These are phyloP conservation scores for Andrena camellia DNA, from an alignment of 2,888 invertebrate species.

Conservation along the genomic window DNA sequence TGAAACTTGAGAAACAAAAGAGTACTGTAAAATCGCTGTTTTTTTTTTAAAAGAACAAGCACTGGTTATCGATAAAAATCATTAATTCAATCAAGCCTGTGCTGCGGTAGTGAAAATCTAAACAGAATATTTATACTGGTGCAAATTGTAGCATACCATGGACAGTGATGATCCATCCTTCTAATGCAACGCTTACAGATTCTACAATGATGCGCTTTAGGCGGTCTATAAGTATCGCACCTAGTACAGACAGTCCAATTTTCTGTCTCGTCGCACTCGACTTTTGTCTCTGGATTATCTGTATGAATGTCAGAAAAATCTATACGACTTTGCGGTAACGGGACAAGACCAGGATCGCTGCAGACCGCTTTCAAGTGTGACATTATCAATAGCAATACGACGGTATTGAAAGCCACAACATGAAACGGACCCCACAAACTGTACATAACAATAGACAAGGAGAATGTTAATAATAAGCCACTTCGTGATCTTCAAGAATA, in stretches of 20 bases:
- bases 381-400: slow-evolving; percentile 91
- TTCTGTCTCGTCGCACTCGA: slow-evolving; percentile 86
- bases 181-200: slow-evolving; percentile 94
- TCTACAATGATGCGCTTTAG: slow-evolving; percentile 94
- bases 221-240: slow-evolving; percentile 93
- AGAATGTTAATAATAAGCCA: slow-evolving; percentile 36
- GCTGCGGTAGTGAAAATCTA: not conserved
- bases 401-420: slow-evolving; percentile 91
- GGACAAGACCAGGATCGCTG: slow-evolving; percentile 96
- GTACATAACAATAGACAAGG: slow-evolving; percentile 74
- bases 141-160: slow-evolving; percentile 86
- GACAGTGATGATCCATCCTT: slow-evolving; percentile 95
- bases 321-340: slow-evolving; percentile 90
- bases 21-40: not conserved
- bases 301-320: slow-evolving; percentile 93
- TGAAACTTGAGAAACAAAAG: not conserved
- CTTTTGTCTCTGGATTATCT: slow-evolving; percentile 85
- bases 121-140: not conserved
- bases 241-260: slow-evolving; percentile 93
- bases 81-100: not conserved
- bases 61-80: not conserved
- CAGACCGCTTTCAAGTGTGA: slow-evolving; percentile 94
- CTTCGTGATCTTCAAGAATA: not conserved
- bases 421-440: slow-evolving; percentile 94
- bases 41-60: slow-evolving; percentile 1